A percentile compares a stretch with the other conserved stretches of the same genome.
These are phyloP conservation scores for Hypotaenidia philippensis DNA, from an alignment of 2,797 vertebrate species.

Conservation along the genomic window DNA sequence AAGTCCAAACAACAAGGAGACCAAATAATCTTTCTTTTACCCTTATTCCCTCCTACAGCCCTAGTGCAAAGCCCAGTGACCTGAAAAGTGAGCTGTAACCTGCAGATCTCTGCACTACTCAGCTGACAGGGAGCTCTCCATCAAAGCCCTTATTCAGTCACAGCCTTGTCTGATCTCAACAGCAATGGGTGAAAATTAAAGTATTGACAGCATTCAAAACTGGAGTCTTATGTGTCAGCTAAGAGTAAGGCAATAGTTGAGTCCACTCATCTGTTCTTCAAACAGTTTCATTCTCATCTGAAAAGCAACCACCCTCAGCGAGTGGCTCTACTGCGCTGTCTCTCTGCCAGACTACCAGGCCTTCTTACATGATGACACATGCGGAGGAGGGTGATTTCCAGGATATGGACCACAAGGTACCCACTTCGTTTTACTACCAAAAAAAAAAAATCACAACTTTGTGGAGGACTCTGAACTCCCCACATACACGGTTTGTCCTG, in stretches of 20 bases:
- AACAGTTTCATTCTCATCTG: conserved; percentile 36
- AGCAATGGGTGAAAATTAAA: neutral
- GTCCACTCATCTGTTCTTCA: conserved; percentile 4
- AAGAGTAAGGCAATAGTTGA: neutral
- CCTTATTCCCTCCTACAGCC: neutral
- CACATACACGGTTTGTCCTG: neutral
- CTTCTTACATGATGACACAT: accelerated
- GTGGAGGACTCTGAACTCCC: neutral
- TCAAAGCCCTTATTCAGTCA: neutral
- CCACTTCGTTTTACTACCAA: neutral
- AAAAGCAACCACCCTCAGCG: neutral
- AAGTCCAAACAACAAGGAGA: neutral
- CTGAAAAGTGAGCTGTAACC: neutral
- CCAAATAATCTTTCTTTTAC: neutral
- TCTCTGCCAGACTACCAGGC: neutral
- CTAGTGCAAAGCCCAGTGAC: neutral
- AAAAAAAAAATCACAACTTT: neutral
- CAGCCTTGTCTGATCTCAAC: neutral
- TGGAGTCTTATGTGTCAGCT: neutral
- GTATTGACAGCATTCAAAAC: neutral
- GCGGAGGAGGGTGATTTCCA: neutral
- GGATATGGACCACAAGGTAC: neutral
- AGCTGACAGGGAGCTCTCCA: neutral
- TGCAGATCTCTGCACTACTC: neutral
- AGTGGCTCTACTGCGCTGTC: neutral